Evolutionary conservation across 2,888 invertebrate genomes (phyloP).

Genomic region (Mellilla xanthometata): DNA sequence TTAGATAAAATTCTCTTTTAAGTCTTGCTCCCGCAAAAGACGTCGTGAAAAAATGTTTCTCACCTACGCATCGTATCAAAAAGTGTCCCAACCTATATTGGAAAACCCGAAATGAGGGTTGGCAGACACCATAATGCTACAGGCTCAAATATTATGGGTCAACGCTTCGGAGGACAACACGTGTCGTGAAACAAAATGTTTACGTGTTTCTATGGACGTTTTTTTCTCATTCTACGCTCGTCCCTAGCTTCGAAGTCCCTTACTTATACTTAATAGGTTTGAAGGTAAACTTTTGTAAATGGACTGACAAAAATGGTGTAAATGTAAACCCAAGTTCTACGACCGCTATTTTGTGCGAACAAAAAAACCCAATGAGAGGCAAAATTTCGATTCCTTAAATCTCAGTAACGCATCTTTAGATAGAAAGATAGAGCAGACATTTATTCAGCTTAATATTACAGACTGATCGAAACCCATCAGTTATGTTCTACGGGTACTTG

Average conservation of each 20-base stretch:
- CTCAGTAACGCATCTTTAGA: slow-evolving; percentile 1
- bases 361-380: too few relatives aligned
- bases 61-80: slow-evolving; percentile 13
- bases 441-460: background rate
- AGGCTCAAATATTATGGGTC: slow-evolving; percentile 23
- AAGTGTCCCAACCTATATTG: slow-evolving; percentile 19
- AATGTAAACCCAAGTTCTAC: too few relatives aligned
- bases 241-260: background rate
- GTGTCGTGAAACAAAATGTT: slow-evolving; percentile 20
- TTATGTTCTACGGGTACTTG: background rate
- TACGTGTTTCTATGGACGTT: slow-evolving; percentile 7
- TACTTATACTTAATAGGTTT: background rate
- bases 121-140: slow-evolving; percentile 19
- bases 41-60: background rate
- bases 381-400: background rate
- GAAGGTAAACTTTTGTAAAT: background rate
- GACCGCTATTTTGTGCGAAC: too few relatives aligned
- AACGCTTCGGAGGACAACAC: slow-evolving; percentile 16
- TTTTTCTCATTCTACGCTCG: background rate
- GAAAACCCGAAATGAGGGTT: slow-evolving; percentile 17
- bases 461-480: background rate
- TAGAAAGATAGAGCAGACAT: slow-evolving; percentile 1
- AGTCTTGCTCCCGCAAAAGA: background rate
- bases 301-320: too few relatives aligned
- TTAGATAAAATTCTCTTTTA: too few relatives aligned